phyloP scores from a whole-genome alignment of 2,113 vertebrate genomes.

The Hydrochoerus hydrochaeris region DNA sequence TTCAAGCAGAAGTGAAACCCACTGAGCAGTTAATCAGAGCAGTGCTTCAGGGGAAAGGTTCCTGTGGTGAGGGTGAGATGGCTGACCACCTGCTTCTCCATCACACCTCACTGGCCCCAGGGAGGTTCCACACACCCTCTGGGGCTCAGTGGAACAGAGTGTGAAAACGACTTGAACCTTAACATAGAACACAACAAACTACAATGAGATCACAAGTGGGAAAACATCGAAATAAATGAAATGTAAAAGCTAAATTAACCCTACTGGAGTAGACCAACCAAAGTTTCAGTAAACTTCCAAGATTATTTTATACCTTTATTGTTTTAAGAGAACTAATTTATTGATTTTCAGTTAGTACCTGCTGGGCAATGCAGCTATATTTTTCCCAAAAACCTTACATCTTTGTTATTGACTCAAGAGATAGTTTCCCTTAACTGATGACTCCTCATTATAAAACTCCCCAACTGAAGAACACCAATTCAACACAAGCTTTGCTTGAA shows the following conservation, averaged over 20 bases:
- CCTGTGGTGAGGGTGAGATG: fast-evolving
- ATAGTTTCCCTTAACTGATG: constrained; percentile 67
- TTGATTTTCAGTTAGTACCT: constrained; percentile 59
- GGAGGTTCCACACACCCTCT: not conserved
- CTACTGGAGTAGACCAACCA: not conserved
- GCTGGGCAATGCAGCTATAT: constrained; percentile 31
- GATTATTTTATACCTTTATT: constrained; percentile 35
- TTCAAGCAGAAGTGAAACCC: not conserved
- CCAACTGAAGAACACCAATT: constrained; percentile 57
- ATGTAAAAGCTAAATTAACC: not conserved
- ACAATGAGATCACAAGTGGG: not conserved
- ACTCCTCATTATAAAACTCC: constrained; percentile 58
- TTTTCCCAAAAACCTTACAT: constrained; percentile 58
- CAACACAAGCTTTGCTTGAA: constrained; percentile 58
- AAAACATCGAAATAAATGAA: constrained; percentile 36
- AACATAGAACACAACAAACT: not conserved
- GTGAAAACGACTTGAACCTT: not conserved
- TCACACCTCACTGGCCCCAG: fast-evolving
- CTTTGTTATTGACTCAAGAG: constrained; percentile 54
- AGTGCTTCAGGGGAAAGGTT: not conserved
- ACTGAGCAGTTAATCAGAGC: not conserved
- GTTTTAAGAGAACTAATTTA: constrained; percentile 42
- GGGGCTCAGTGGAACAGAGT: not conserved
- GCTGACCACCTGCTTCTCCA: not conserved
- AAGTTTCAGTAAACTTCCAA: constrained; percentile 25